Conservation (phyloP, 1,140 invertebrate species). For the Melitaea cinxia region DNA sequence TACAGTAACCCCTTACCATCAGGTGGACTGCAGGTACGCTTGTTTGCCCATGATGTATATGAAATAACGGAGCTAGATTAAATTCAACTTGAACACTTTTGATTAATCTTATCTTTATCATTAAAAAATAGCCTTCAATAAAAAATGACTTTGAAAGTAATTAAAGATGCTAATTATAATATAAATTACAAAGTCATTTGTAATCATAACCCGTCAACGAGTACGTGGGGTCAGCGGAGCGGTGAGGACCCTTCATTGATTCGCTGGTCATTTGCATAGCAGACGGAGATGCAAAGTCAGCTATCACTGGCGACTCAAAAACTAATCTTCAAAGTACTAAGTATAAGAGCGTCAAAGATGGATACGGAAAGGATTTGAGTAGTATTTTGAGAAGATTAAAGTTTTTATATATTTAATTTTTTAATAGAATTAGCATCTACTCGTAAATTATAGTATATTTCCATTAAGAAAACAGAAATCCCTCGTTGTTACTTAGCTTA, state of each 20-base stretch:
- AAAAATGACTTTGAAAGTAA: slow-evolving; percentile 3
- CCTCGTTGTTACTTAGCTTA: too few relatives aligned
- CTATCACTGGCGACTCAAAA: slow-evolving; percentile 52
- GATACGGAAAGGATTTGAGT: slow-evolving; percentile 22
- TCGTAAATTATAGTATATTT: too few relatives aligned
- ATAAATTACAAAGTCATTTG: slow-evolving; percentile 32
- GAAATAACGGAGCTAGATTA: too few relatives aligned
- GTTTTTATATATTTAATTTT: too few relatives aligned
- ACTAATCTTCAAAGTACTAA: slow-evolving; percentile 60
- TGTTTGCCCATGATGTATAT: too few relatives aligned
- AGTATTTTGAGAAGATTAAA: neutral
- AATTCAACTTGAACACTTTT: too few relatives aligned
- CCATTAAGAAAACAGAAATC: too few relatives aligned
- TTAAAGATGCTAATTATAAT: slow-evolving; percentile 4
- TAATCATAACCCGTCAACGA: slow-evolving; percentile 29
- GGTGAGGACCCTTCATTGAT: slow-evolving; percentile 45
- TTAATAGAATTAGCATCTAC: too few relatives aligned
- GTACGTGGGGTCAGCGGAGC: slow-evolving; percentile 9
- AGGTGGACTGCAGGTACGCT: too few relatives aligned
- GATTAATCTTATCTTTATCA: too few relatives aligned
- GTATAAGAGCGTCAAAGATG: slow-evolving; percentile 32
- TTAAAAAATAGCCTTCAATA: too few relatives aligned
- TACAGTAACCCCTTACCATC: too few relatives aligned
- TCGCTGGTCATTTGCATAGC: slow-evolving; percentile 58
- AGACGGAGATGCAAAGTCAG: slow-evolving; percentile 55